Base-by-base conservation (phyloP, 2,113 vertebrate genomes). In the Danionella cerebrum region DNA sequence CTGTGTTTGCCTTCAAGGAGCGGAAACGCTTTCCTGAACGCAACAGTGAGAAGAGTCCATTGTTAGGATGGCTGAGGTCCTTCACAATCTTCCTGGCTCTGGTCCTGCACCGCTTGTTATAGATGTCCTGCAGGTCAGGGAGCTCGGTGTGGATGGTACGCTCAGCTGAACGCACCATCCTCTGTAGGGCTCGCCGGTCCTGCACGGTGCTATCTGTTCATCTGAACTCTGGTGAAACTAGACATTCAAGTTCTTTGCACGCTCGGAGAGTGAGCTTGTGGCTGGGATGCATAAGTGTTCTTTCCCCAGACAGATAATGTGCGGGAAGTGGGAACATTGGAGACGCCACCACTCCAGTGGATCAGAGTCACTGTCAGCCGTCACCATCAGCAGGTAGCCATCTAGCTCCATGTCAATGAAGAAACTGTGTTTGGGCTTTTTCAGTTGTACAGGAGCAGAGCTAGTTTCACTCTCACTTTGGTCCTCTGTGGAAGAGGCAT, bases 311-410 rank as follows among this genome's bases (percentile, higher is more conserved):
- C 25, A 12, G 45, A 35, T 66, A 24, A 69, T 47, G 27, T 16
- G 45, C 45, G 74, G 74, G 69, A 60, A 76, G 39, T 27, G 16
- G 33, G 47, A 27, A 13, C 35, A 45, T 69, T 73, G 65, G 24
- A 60, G 45, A 33, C 59, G 72, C 74, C 65, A 59, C 69, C 69
- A 64, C 38, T 63, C 59, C 39, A 73, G 31, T 50, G 74, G 57
- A 54, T 72, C 59, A 1, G 35, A 41, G 18, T 67, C 73, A 44
- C 50, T 74, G 66, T 64, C 64, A 14, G 55, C 31, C 39, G 14
- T 31, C 11, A 54, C 54, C 65, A 62, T 48, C 64, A 60, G 35
- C 14, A 75, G 33, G 65, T 71, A 64, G 39, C 18, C 59, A 45
- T 55, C 62, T 53, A 67, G 55, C 53, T 67, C 35, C 36, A 44